phyloP scores from a whole-genome alignment of 2,797 vertebrate species.

The Chaunax sp. region DNA sequence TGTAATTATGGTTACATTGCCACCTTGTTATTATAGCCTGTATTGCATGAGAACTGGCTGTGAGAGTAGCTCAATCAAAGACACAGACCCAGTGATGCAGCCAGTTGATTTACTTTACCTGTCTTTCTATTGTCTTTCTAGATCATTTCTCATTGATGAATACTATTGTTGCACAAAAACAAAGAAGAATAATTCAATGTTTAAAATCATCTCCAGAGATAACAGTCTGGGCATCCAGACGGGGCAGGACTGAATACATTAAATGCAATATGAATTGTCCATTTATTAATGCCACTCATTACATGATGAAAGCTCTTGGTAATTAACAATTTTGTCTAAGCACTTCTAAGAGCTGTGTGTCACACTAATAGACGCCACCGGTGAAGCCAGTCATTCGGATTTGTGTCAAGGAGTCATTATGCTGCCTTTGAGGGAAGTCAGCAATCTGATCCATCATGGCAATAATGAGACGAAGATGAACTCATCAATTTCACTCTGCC shows the following conservation, averaged over 20 bases:
- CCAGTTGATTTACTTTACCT: conserved; percentile 18
- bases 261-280: conserved; percentile 77
- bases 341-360: conserved; percentile 77
- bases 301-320: conserved; percentile 80
- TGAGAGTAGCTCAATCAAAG: conserved; percentile 42
- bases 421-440: conserved; percentile 83
- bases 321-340: conserved; percentile 86
- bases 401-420: conserved; percentile 86
- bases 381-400: conserved; percentile 81
- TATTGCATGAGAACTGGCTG: conserved; percentile 59
- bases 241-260: conserved; percentile 64
- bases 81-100: conserved; percentile 19
- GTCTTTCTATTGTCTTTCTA: conserved; percentile 25
- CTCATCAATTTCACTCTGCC: conserved; percentile 82
- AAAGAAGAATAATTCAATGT: conserved; percentile 57
- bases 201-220: conserved; percentile 55
- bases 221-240: conserved; percentile 53
- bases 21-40: conserved; percentile 76
- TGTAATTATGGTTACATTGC: conserved; percentile 80
- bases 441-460: conserved; percentile 85
- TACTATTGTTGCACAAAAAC: conserved; percentile 46
- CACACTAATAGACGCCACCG: conserved; percentile 81
- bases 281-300: conserved; percentile 81
- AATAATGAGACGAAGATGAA: conserved; percentile 85
- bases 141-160: conserved; percentile 27